Conservation (phyloP, 2,888 invertebrate species). For the Sphaerophoria rueppellii region DNA sequence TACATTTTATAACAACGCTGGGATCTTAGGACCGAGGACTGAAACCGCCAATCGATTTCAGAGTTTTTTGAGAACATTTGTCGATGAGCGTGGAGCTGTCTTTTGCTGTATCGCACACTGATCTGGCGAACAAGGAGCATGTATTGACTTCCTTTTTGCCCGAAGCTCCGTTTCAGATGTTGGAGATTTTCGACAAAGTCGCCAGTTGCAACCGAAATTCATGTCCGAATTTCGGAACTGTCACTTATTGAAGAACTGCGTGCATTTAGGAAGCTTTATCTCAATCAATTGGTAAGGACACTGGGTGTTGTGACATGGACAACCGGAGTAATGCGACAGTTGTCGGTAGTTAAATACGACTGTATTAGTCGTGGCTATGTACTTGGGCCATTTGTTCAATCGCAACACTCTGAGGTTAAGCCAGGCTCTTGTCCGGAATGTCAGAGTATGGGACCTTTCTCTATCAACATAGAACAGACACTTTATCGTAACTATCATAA, state of each 20-base stretch:
- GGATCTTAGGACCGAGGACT: slow-evolving; percentile 95
- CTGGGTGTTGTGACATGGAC: slow-evolving; percentile 97
- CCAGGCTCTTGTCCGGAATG: slow-evolving; percentile 99
- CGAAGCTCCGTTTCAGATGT: slow-evolving; percentile 98
- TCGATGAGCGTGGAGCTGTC: slow-evolving; percentile 93
- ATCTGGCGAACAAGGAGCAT: slow-evolving; percentile 94
- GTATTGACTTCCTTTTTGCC: slow-evolving; percentile 98
- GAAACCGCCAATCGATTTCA: slow-evolving; percentile 98
- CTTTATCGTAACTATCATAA: slow-evolving; percentile 99
- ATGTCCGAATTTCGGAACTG: slow-evolving; percentile 96
- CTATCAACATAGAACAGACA: slow-evolving; percentile 99
- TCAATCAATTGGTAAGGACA: slow-evolving; percentile 97
- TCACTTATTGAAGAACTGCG: slow-evolving; percentile 98
- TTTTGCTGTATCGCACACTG: slow-evolving; percentile 96
- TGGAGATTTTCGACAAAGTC: slow-evolving; percentile 97
- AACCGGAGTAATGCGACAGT: slow-evolving; percentile 96
- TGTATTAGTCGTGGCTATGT: slow-evolving; percentile 97
- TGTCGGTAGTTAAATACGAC: slow-evolving; percentile 98
- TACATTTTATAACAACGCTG: no score
- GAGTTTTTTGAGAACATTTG: slow-evolving; percentile 95
- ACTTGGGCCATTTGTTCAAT: slow-evolving; percentile 97
- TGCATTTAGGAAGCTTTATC: slow-evolving; percentile 93
- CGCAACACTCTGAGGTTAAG: slow-evolving; percentile 95
- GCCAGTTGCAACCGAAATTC: slow-evolving; percentile 97
- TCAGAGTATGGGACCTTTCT: slow-evolving; percentile 97